These are phyloP conservation scores for Megaceryle alcyon DNA, from an alignment of 2,797 vertebrate species.

Conservation along the genomic window DNA sequence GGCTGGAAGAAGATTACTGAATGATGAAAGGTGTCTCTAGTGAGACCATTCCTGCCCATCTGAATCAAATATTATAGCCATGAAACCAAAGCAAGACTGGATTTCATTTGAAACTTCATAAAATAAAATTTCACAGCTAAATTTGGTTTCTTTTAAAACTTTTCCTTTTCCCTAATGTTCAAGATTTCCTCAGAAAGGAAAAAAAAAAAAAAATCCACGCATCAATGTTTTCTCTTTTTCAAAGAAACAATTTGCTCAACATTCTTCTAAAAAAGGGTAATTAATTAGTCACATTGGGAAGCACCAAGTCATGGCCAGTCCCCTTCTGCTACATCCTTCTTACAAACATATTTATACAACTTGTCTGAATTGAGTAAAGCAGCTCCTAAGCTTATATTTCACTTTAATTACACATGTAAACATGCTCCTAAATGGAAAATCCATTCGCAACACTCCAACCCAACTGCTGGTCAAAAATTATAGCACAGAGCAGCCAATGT, in stretches of 20 bases:
- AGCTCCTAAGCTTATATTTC: background rate
- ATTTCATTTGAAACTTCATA: background rate
- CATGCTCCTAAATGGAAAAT: background rate
- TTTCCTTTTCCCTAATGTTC: background rate
- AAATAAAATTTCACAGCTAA: background rate
- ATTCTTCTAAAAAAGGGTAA: background rate
- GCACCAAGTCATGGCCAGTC: background rate
- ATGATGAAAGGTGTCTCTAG: conserved; percentile 8
- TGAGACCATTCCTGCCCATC: background rate
- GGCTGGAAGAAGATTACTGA: background rate
- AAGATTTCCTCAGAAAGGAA: background rate
- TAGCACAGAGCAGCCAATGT: background rate
- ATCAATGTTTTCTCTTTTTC: background rate
- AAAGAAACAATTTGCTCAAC: background rate
- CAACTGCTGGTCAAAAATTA: background rate
- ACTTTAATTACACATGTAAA: background rate
- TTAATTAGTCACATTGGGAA: background rate
- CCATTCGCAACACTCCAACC: background rate
- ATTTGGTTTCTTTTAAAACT: background rate
- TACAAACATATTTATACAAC: background rate
- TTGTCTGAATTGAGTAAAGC: background rate
- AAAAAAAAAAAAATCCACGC: background rate
- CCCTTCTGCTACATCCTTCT: background rate
- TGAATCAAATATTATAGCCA: background rate
- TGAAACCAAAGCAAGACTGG: background rate